phyloP scores from a whole-genome alignment of 2,797 vertebrate species.

The Thalassophryne amazonica region DNA sequence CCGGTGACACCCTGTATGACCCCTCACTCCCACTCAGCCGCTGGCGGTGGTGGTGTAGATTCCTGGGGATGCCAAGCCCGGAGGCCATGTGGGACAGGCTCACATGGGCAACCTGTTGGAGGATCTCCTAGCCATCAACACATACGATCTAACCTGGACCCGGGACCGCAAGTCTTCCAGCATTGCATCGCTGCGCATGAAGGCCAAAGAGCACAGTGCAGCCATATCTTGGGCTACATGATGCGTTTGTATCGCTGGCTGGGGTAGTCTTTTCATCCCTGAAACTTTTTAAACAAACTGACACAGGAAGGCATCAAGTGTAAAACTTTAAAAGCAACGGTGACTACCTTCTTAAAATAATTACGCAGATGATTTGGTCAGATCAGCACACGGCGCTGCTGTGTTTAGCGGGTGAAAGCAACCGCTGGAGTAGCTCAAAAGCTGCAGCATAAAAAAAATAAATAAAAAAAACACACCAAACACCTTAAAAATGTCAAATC shows the following conservation, averaged over 20 bases:
- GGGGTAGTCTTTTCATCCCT: slow-evolving; percentile 23
- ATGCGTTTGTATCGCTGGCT: slow-evolving; percentile 54
- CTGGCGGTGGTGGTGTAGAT: slow-evolving; percentile 92
- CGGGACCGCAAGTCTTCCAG: slow-evolving; percentile 98
- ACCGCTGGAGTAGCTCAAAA: no score
- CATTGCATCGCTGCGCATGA: slow-evolving; percentile 96
- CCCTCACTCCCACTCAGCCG: slow-evolving; percentile 89
- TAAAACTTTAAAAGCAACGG: slow-evolving; percentile 49
- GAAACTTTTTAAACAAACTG: slow-evolving; percentile 32
- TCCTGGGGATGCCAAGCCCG: slow-evolving; percentile 85
- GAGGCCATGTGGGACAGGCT: slow-evolving; percentile 90
- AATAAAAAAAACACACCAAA: slow-evolving; percentile 28
- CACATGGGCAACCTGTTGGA: slow-evolving; percentile 96
- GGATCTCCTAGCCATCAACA: slow-evolving; percentile 84
- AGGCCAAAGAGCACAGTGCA: slow-evolving; percentile 99
- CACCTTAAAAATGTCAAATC: slow-evolving; percentile 38
- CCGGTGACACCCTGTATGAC: slow-evolving; percentile 95
- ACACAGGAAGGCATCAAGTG: slow-evolving; percentile 33
- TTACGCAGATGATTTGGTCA: slow-evolving; percentile 38
- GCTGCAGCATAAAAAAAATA: no score
- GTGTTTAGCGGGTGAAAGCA: slow-evolving; percentile 14
- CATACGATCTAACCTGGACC: slow-evolving; percentile 95
- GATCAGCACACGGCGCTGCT: slow-evolving; percentile 7
- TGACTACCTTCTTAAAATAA: slow-evolving; percentile 61
- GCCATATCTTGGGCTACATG: slow-evolving; percentile 99